Evolutionary conservation across 2,113 vertebrate genomes (phyloP).

Genomic region (Saguinus imperator): DNA sequence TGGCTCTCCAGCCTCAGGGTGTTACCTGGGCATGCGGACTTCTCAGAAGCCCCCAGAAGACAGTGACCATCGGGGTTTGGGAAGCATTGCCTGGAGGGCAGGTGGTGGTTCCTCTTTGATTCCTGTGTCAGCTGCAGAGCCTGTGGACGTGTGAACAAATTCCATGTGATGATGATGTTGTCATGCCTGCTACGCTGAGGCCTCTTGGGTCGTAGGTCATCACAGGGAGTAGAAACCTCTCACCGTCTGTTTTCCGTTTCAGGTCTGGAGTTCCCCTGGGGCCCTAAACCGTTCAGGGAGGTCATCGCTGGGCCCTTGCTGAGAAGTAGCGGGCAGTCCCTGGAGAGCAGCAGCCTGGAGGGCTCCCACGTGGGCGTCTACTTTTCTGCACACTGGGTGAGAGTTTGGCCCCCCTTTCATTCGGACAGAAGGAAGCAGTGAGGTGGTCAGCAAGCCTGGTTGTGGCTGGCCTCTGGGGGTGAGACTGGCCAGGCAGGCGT

Average conservation of each 20-base stretch:
- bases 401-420: constrained; percentile 61
- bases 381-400: constrained; percentile 99
- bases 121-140: neutral
- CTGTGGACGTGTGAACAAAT: neutral
- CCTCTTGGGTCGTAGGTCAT: neutral
- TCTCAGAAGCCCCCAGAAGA: neutral
- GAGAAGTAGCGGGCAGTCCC: constrained; percentile 91
- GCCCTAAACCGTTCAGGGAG: constrained; percentile 98
- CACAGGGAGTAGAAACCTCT: neutral
- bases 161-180: neutral
- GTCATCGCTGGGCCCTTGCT: constrained; percentile 95
- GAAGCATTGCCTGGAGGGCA: neutral
- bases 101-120: neutral
- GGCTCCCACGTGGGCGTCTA: constrained; percentile 96
- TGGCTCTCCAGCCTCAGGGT: neutral
- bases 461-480: neutral
- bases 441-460: neutral
- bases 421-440: neutral
- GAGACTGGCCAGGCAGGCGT: neutral
- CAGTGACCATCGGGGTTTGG: neutral
- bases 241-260: constrained; percentile 34
- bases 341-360: constrained; percentile 94
- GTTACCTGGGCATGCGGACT: neutral
- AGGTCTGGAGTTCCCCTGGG: constrained; percentile 99
- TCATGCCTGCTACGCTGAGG: neutral